A percentile compares a stretch with the other conserved stretches of the same genome.
Evolutionary conservation across 1,140 invertebrate species (phyloP).

Genomic region (Solen grandis): DNA sequence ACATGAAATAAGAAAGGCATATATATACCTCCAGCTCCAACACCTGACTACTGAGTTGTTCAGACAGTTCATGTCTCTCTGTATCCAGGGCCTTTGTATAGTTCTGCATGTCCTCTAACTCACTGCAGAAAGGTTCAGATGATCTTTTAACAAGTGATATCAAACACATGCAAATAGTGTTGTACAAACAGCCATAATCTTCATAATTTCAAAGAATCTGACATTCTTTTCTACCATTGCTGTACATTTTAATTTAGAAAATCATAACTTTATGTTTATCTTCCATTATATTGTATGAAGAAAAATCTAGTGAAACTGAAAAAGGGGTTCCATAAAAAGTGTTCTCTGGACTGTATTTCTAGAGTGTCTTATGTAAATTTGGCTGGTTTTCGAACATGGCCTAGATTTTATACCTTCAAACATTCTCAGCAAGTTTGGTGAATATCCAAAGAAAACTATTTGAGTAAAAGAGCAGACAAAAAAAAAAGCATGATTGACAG

Average conservation of each 20-base stretch:
- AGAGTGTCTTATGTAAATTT: too few relatives aligned
- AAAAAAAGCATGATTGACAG: neutral
- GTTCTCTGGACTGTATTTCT: too few relatives aligned
- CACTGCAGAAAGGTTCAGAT: conserved; percentile 58
- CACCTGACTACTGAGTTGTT: conserved; percentile 64
- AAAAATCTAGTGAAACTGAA: too few relatives aligned
- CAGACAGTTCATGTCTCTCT: conserved; percentile 62
- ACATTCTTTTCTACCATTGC: neutral
- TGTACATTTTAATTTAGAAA: neutral
- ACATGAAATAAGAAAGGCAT: too few relatives aligned
- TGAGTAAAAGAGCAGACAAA: neutral
- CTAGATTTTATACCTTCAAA: too few relatives aligned
- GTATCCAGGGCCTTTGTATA: conserved; percentile 67
- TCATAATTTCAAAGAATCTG: neutral
- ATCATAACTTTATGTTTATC: neutral
- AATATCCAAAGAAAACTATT: neutral
- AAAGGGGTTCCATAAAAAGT: too few relatives aligned
- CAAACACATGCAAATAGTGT: neutral
- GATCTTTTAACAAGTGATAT: neutral
- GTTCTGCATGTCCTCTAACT: conserved; percentile 68
- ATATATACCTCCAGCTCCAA: conserved; percentile 65
- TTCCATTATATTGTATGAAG: too few relatives aligned
- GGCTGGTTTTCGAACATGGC: too few relatives aligned
- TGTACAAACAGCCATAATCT: neutral
- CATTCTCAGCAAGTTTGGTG: too few relatives aligned